Base-by-base conservation (phyloP, 2,888 invertebrate species). In the Aplocera efformata region DNA sequence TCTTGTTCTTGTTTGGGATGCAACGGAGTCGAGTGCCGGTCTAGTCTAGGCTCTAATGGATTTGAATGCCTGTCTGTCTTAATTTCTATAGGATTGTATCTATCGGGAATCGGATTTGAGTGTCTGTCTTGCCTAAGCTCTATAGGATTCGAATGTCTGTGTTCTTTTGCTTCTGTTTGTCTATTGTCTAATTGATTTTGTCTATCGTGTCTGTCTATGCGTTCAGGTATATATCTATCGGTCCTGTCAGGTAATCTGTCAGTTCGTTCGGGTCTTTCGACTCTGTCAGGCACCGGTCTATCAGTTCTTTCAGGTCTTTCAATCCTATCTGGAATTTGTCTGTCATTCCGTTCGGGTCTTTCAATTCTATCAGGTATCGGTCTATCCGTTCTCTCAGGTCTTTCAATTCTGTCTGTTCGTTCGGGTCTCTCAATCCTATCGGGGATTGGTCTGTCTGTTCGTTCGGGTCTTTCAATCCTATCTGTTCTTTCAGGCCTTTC, bases 91-190 rank as follows among this genome's bases (percentile, higher is more conserved):
- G 60, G 58, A 1, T 50, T 39, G 21, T 56, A 60, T 8, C 67
- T 50, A 10, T 65, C 60, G 28, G 37, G 32, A 37, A 49, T 39
- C 5, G 50, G 48, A 1, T 49, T 49, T 10, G 53, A 50, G 8
- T 41, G 50, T 42, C 42, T 29, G 24, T 56, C 45, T 42, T 48
- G 42, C 48, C 49, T 43, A 6, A 42, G 21, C 23, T 54, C 49
- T 48, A 32, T 10, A 6, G 58, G 56, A 3, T 50, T 40, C 4
- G 33, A 33, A 26, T 58, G 60, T 13, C 66, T 51, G 10, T 31
- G 44, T 5, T 66, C 60, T 13, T 7, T 7, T 36, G 13, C 39
- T 33, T 39, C 28, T 32, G 24, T 41, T 10, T 45, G 49, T 7
- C 32, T 33, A 25, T 33, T 20, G 4, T 24, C 9, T 17, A 17